Conservation (phyloP, 2,113 vertebrate species). For the Malurus melanocephalus region DNA sequence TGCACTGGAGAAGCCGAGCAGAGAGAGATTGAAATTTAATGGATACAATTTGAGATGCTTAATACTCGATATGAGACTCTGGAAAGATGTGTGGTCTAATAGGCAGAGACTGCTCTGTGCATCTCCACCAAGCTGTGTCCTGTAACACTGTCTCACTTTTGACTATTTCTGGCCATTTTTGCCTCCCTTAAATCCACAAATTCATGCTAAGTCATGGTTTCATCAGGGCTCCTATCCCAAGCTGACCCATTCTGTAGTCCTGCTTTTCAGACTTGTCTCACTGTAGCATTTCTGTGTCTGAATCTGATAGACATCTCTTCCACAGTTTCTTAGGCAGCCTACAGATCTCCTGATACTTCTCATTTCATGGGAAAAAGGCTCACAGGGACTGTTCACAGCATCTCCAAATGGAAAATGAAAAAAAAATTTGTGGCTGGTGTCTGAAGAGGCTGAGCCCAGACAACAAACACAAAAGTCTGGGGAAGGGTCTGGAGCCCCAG, state of each 20-base stretch:
- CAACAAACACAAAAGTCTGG: too few relatives aligned
- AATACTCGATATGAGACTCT: background rate
- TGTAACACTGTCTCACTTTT: background rate
- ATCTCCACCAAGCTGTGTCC: background rate
- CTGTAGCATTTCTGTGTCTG: background rate
- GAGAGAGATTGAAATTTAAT: background rate
- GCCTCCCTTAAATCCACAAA: background rate
- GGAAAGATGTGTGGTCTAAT: background rate
- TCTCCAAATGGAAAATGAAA: too few relatives aligned
- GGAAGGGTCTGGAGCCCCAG: too few relatives aligned
- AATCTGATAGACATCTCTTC: background rate
- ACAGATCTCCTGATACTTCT: too few relatives aligned
- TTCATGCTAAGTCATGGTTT: background rate
- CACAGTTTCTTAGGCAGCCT: too few relatives aligned
- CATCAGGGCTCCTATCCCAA: background rate
- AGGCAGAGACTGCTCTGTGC: background rate
- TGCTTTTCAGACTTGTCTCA: background rate
- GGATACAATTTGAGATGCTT: background rate
- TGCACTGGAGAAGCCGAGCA: background rate
- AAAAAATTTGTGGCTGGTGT: too few relatives aligned
- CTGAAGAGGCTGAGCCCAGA: too few relatives aligned
- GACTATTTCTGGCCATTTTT: background rate
- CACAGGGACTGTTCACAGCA: too few relatives aligned
- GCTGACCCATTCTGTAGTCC: background rate
- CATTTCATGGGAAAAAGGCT: too few relatives aligned